phyloP scores from a whole-genome alignment of 2,797 vertebrate species.

The Anguilla megastoma region DNA sequence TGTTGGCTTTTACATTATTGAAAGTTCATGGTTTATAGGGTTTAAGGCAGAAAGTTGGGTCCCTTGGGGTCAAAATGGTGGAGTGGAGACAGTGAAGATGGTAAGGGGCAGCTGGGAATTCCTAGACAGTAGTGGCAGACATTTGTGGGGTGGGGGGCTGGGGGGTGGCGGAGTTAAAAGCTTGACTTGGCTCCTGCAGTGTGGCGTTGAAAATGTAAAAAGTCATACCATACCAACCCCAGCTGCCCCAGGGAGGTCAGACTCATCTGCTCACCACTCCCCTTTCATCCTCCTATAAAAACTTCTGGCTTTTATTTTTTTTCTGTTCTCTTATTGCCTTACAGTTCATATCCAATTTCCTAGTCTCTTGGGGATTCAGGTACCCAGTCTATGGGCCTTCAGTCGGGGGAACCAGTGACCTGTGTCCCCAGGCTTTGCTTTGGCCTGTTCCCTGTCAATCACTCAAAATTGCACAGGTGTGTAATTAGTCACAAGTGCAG shows the following conservation, averaged over 20 bases:
- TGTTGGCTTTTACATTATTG: background rate
- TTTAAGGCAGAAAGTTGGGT: background rate
- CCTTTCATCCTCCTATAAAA: no score
- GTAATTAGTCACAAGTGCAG: background rate
- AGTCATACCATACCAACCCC: background rate
- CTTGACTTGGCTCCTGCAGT: background rate
- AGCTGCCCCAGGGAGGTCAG: background rate
- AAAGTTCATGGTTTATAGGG: background rate
- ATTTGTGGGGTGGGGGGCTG: background rate
- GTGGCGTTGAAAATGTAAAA: background rate
- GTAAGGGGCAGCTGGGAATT: slow-evolving; percentile 16
- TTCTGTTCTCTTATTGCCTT: background rate
- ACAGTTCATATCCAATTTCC: background rate
- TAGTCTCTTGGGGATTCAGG: background rate
- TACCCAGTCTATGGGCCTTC: background rate
- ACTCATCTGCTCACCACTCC: background rate
- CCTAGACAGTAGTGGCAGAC: background rate
- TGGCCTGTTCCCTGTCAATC: background rate
- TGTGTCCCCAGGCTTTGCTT: background rate
- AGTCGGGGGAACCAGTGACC: background rate
- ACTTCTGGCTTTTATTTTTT: background rate
- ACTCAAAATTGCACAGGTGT: background rate
- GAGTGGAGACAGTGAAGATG: background rate
- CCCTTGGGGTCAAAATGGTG: no score
- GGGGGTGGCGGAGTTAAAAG: background rate